Conservation (phyloP, 2,113 vertebrate genomes). For the Rhabdornis inornatus region DNA sequence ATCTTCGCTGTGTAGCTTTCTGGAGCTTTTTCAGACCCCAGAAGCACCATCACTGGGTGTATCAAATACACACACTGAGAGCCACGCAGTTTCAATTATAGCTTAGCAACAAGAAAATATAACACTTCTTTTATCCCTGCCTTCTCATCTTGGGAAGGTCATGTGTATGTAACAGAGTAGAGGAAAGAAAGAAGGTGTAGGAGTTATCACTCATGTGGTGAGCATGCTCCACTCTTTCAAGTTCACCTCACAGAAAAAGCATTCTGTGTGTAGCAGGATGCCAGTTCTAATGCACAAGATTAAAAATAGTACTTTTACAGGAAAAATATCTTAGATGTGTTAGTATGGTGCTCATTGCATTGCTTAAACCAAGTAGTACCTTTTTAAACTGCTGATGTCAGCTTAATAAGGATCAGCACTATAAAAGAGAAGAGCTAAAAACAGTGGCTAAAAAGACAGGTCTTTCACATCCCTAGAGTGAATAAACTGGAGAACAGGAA, state of each 20-base stretch:
- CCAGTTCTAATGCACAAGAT: not conserved
- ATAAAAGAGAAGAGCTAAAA: not conserved
- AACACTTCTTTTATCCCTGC: not conserved
- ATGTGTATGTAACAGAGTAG: not conserved
- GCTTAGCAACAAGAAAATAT: not conserved
- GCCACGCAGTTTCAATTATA: not conserved
- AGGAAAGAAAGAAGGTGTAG: not conserved
- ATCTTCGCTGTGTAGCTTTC: not conserved
- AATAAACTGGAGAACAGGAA: not conserved
- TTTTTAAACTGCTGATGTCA: not conserved
- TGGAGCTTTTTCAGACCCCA: not conserved
- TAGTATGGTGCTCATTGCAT: not conserved
- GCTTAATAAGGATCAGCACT: not conserved
- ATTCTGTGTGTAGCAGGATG: not conserved
- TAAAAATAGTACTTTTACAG: not conserved
- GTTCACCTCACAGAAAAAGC: not conserved
- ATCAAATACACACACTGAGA: not conserved
- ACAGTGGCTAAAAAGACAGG: not conserved
- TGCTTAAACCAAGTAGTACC: not conserved
- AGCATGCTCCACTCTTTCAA: not conserved
- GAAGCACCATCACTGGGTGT: not conserved
- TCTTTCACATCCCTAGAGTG: not conserved
- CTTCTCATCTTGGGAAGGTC: not conserved
- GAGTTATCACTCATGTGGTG: not conserved
- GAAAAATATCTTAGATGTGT: not conserved